Conservation (phyloP, 1,140 invertebrate genomes). For the Paramacrobiotus metropolitanus region DNA sequence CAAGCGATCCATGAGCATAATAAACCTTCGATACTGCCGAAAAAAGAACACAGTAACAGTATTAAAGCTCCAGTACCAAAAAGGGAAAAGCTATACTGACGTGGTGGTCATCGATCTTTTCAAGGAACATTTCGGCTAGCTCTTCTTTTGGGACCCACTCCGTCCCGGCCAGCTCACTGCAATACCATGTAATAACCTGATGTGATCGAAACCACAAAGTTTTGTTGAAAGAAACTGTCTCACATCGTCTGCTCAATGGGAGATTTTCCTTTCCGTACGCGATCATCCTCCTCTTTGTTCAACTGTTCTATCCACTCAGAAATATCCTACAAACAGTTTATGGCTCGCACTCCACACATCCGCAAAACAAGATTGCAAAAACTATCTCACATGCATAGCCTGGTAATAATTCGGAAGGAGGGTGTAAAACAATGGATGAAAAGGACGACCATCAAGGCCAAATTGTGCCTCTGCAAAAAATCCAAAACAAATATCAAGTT, state of each 20-base stretch:
- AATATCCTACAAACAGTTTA: constrained; percentile 14
- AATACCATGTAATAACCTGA: too few species aligned
- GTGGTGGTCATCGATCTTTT: constrained; percentile 40
- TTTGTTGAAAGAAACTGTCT: too few species aligned
- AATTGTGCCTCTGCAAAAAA: constrained; percentile 49
- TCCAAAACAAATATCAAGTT: neutral
- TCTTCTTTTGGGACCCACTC: constrained; percentile 42
- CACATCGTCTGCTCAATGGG: constrained; percentile 11
- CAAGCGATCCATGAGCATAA: constrained; percentile 42
- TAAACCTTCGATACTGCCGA: constrained; percentile 43
- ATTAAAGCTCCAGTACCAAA: too few species aligned
- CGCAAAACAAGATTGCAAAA: too few species aligned
- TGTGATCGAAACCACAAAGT: too few species aligned
- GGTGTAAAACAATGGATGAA: constrained; percentile 72
- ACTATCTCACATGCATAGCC: constrained; percentile 40
- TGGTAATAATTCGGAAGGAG: constrained; percentile 54
- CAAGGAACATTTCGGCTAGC: constrained; percentile 40
- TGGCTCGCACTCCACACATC: too few species aligned
- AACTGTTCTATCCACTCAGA: constrained; percentile 8
- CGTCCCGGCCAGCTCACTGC: constrained; percentile 30
- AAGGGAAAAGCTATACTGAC: constrained; percentile 18
- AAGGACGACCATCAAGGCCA: constrained; percentile 59
- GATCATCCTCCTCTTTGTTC: constrained; percentile 11
- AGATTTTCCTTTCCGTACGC: constrained; percentile 7
- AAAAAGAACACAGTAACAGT: constrained; percentile 13